Evolutionary conservation across 1,140 invertebrate genomes (phyloP), one percentile per base, ranked within the genome.

Genomic region (Cyclargus thomasi): DNA sequence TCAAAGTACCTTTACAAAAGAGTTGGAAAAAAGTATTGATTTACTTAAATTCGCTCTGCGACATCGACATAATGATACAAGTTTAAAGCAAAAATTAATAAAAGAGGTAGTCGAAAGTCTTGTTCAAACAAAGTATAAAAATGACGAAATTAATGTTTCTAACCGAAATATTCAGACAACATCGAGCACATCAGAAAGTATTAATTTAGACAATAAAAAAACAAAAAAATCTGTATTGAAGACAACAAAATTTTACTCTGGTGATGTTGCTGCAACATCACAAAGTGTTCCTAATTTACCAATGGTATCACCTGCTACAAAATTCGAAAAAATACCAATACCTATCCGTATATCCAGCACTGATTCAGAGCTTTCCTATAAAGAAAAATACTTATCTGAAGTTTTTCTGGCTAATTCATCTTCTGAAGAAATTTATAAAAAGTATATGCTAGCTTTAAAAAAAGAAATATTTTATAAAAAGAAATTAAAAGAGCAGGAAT

Each of bases 371-470:
- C 65, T 70, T 14, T 87, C 86, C 67, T 81, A 75, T 68, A 82
- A 77, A 77, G 78, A 71, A 62, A 85, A 78, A 70, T 71, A 74
- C 22, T 76, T 75, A 23, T 80, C 79, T 63, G 77, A 82, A 64
- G 73, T 35, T 36, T 36, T 66, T 59, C 59, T 62, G 73, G 70
- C 75, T 29, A 90, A 83, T 70, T 81, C 82, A 22, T 84, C 85
- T n/a, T 90, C 90, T 21, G 81, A 90, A 71, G 79, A 86, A 73
- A 75, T 90, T 18, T 91, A 90, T 67, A 74, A 85, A 67, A 83
- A 88, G 68, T 91, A 90, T 75, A 70, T 90, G 64, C 76, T 84
- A 53, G 83, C 82, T 62, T 74, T 86, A n/a, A 85, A 73, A 71
- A 83, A 76, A 73, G 88, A 91, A 78, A 75, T 85, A 67, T 71